These are phyloP conservation scores for Drosophila nigrodunni DNA, from an alignment of 1,140 invertebrate species.

Conservation along the genomic window DNA sequence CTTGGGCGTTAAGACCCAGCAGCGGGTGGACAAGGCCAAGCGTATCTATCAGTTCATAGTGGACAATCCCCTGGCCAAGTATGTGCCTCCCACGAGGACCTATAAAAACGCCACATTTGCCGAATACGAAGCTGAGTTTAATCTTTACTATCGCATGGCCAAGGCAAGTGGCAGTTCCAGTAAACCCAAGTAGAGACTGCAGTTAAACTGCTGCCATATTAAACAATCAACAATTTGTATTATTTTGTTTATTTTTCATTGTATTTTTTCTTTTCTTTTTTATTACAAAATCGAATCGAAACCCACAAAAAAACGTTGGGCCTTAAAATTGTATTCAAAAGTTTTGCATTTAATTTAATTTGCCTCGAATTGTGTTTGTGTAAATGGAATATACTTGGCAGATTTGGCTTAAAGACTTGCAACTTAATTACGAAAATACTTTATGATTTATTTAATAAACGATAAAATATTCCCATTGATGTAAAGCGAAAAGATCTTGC, in stretches of 20 bases:
- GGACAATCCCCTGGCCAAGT: slow-evolving; percentile 69
- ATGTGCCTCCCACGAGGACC: slow-evolving; percentile 58
- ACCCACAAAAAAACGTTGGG: slow-evolving; percentile 62
- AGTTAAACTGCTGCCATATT: slow-evolving; percentile 5
- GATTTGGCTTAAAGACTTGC: slow-evolving; percentile 17
- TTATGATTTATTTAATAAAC: slow-evolving; percentile 78
- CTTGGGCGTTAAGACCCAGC: slow-evolving; percentile 54
- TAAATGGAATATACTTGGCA: slow-evolving; percentile 33
- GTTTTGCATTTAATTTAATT: slow-evolving; percentile 53
- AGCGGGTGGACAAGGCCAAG: slow-evolving; percentile 60
- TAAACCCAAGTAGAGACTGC: slow-evolving; percentile 10
- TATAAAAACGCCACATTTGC: slow-evolving; percentile 66
- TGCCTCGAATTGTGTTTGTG: slow-evolving; percentile 18
- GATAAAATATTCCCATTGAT: slow-evolving; percentile 66
- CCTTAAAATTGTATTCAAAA: slow-evolving; percentile 57
- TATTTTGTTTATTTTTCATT: slow-evolving; percentile 52
- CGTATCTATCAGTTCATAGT: slow-evolving; percentile 69
- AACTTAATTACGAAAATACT: slow-evolving; percentile 64
- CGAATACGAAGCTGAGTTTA: slow-evolving; percentile 74
- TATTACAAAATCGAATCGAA: slow-evolving; percentile 71
- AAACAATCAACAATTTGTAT: slow-evolving; percentile 13
- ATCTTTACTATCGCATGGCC: slow-evolving; percentile 76
- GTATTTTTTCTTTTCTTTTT: slow-evolving; percentile 46
- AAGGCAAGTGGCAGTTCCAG: slow-evolving; percentile 41
- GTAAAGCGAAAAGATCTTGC: slow-evolving; percentile 44